These are phyloP conservation scores for Myripristis jacobus DNA, from an alignment of 2,797 vertebrate genomes.

Conservation along the genomic window DNA sequence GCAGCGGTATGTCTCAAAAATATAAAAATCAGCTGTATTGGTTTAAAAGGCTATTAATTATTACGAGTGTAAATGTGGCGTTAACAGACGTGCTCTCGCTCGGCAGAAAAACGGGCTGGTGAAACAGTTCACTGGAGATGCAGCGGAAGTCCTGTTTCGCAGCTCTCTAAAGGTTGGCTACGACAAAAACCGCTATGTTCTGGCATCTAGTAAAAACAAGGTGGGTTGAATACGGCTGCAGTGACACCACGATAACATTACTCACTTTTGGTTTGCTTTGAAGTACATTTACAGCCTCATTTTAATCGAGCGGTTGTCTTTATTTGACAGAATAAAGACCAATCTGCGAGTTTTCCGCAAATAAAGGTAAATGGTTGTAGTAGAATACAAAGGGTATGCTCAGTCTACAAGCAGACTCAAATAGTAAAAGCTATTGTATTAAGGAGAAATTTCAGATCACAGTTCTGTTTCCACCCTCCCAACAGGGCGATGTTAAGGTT, in stretches of 20 bases:
- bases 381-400: background rate
- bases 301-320: slow-evolving; percentile 7
- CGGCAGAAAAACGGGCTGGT: slow-evolving; percentile 62
- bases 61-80: background rate
- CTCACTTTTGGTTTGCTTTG: background rate
- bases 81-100: slow-evolving; percentile 12
- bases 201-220: slow-evolving; percentile 44
- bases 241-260: background rate
- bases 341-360: background rate
- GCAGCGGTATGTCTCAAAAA: slow-evolving; percentile 47
- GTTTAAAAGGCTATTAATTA: background rate
- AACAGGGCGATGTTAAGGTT: slow-evolving; percentile 58
- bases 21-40: slow-evolving; percentile 1
- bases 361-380: slow-evolving; percentile 8
- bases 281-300: background rate
- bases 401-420: background rate
- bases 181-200: slow-evolving; percentile 52
- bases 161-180: slow-evolving; percentile 56
- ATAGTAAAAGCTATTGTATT: background rate
- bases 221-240: slow-evolving; percentile 35
- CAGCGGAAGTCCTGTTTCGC: slow-evolving; percentile 45
- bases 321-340: slow-evolving; percentile 25
- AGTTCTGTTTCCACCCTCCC: slow-evolving; percentile 8
- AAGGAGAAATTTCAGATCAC: background rate
- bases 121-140: slow-evolving; percentile 53